Conservation (phyloP, 1,140 invertebrate genomes). For the Rhagoletis pomonella region DNA sequence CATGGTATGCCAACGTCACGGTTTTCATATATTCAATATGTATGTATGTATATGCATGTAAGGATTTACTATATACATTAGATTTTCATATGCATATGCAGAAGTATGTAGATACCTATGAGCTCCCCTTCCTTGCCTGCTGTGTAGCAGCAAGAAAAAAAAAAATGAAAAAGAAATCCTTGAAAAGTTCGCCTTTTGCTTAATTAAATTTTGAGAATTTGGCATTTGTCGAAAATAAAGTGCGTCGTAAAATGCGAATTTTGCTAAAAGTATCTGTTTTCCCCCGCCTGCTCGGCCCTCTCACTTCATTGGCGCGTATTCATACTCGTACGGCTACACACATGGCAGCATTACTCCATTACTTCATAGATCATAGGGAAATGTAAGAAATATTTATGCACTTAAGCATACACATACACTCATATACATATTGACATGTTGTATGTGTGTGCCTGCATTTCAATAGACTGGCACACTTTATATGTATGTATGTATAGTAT, state of each 20-base stretch:
- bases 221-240: constrained; percentile 54
- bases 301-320: background rate
- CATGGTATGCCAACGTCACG: constrained; percentile 13
- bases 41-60: background rate
- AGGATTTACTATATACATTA: no score
- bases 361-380: background rate
- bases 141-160: background rate
- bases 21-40: background rate
- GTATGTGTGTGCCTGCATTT: background rate
- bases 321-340: background rate
- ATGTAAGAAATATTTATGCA: background rate
- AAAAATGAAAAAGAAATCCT: constrained; percentile 27
- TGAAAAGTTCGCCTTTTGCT: constrained; percentile 50
- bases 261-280: constrained; percentile 36
- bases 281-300: no score
- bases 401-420: no score
- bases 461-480: background rate
- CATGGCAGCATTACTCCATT: background rate
- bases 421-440: no score
- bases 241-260: constrained; percentile 52
- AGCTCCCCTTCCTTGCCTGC: background rate
- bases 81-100: no score
- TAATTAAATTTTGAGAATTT: constrained; percentile 56
- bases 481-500: background rate
- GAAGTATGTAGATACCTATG: background rate